Conservation (phyloP, 2,888 invertebrate genomes). For the Exocentrus adspersus region DNA sequence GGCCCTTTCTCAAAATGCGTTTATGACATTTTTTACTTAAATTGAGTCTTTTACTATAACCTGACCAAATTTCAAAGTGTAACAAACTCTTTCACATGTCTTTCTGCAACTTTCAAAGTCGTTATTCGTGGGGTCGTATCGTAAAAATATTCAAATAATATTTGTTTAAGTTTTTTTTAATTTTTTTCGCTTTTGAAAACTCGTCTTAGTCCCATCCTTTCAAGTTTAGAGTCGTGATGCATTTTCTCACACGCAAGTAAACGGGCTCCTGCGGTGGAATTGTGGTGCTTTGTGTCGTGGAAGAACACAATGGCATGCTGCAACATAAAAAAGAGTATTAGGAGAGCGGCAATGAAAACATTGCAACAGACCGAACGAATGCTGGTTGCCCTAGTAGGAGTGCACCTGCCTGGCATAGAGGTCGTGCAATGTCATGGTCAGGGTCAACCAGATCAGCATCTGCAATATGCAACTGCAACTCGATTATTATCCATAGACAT, state of each 20-base stretch:
- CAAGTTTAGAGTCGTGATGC: too few species aligned
- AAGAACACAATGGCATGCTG: not conserved
- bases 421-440: conserved; percentile 65
- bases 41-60: too few species aligned
- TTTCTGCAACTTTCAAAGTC: too few species aligned
- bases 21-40: too few species aligned
- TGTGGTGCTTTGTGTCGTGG: conserved; percentile 6
- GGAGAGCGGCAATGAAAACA: conserved; percentile 14
- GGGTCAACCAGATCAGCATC: conserved; percentile 63
- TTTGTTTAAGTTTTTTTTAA: too few species aligned
- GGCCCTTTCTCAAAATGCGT: too few species aligned
- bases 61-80: too few species aligned
- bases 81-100: too few species aligned
- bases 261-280: not conserved
- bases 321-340: not conserved
- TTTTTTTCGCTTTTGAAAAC: too few species aligned
- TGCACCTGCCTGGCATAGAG: conserved; percentile 56
- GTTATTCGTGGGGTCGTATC: too few species aligned
- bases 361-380: conserved; percentile 10
- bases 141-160: too few species aligned
- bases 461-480: conserved; percentile 61
- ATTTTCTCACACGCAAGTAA: not conserved
- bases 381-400: conserved; percentile 43
- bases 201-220: too few species aligned
- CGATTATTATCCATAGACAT: conserved; percentile 43